These are phyloP conservation scores for Gopherus evgoodei DNA, from an alignment of 2,113 vertebrate species.

Conservation along the genomic window DNA sequence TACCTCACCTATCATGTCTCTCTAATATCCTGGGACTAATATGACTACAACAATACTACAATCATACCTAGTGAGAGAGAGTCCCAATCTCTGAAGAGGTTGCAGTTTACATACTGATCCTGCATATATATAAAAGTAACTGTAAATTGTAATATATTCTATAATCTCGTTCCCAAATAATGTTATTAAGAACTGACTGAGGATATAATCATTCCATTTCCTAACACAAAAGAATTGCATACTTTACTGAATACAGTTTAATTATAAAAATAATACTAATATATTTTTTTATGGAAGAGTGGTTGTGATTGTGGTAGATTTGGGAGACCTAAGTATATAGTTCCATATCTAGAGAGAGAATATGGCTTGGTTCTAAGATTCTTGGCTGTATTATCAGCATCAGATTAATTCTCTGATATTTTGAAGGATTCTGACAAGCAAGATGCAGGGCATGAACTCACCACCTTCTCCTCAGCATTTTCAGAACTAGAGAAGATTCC, in stretches of 20 bases:
- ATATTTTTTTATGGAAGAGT: background rate
- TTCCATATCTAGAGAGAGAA: background rate
- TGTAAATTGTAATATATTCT: background rate
- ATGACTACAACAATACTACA: background rate
- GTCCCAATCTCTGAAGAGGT: background rate
- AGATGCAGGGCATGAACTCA: background rate
- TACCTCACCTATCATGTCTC: too few species aligned
- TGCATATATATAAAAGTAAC: background rate
- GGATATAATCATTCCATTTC: background rate
- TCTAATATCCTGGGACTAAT: too few species aligned
- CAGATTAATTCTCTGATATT: fast-evolving
- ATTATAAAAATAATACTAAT: background rate
- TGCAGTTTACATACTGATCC: background rate
- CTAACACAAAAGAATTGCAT: background rate
- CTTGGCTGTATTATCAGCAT: background rate
- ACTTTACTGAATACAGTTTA: background rate
- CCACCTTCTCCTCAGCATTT: background rate
- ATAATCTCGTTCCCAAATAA: fast-evolving
- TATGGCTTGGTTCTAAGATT: background rate
- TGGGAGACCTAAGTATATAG: background rate
- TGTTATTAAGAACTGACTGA: background rate
- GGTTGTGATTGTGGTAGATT: background rate
- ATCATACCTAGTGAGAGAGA: background rate
- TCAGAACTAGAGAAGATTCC: background rate
- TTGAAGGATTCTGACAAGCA: background rate